A percentile compares a stretch with the other conserved stretches of the same genome.
phyloP scores from a whole-genome alignment of 2,113 vertebrate species.

The Burhinus bistriatus region DNA sequence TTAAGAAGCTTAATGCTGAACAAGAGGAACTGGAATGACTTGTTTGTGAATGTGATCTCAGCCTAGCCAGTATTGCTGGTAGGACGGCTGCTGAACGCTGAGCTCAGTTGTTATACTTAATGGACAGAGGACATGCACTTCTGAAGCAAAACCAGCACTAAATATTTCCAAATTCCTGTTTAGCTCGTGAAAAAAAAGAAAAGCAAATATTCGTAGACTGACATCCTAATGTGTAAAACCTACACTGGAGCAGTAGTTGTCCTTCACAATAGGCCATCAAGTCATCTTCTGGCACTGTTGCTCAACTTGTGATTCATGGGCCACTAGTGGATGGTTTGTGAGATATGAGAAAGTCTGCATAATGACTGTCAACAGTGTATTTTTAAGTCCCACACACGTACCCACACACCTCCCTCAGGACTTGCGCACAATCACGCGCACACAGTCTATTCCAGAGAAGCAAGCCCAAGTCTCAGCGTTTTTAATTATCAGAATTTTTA shows the following conservation, averaged over 20 bases:
- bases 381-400: neutral
- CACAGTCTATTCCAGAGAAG: neutral
- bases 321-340: neutral
- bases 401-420: neutral
- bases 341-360: neutral
- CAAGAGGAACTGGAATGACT: conserved; percentile 45
- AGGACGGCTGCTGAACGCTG: neutral
- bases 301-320: neutral
- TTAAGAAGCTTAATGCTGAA: neutral
- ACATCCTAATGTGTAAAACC: neutral
- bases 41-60: neutral
- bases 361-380: neutral
- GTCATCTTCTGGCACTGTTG: neutral
- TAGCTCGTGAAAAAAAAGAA: neutral
- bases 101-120: neutral
- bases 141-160: neutral
- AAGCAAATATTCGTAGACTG: neutral
- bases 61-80: neutral
- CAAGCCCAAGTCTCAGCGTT: neutral
- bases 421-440: neutral
- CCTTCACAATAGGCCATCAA: neutral
- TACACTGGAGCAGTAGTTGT: neutral
- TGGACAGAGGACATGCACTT: neutral
- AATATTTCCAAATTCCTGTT: neutral
- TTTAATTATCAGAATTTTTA: neutral